Base-by-base conservation (phyloP, 2,888 invertebrate genomes). In the Muschampia plurimacula region DNA sequence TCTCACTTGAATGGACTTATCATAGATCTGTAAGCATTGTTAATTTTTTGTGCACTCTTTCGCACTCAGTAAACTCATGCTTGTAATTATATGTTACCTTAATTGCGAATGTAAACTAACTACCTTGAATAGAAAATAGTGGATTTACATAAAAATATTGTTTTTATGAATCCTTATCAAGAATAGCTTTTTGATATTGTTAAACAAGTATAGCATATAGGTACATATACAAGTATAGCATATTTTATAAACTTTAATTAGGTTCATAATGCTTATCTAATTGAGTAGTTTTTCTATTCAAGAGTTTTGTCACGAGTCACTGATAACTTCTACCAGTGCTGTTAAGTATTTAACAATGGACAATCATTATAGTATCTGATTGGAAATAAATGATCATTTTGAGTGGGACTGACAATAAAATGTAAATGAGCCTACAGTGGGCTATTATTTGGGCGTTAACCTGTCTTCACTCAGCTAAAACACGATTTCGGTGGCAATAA, bases 381-480 rank as follows among this genome's bases (percentile, higher is more conserved):
- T 82, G 81, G 77, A 67, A 67, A 63, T 67, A 67, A 67, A 72
- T 80, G 74, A 80, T 79, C 80, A 79, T 83, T 83, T 83, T 79
- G 80, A 75, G 76, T 76, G 75, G 74, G 73, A 46, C 60, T 49
- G 74, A 74, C 75, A 75, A 84, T 86, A 86, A 86, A 86, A 88
- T 86, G 84, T 80, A 83, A 88, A 87, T 84, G 68, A 83, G 83
- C 74, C 78, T 80, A 81, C 75, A 76, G 80, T 81, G 74, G 80
- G 76, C 79, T 75, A 82, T 84, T 79, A 82, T 75, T 81, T 84
- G 85, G 82, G 78, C 84, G 81, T 86, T 86, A 85, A 88, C 86
- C 87, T 82, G 83, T 86, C 84, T 79, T 79, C 82, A 75, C 76
- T 78, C 74, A 74, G 76, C 80, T 82, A 85, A 83, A 74, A 74